A percentile compares a stretch with the other conserved stretches of the same genome.
Conservation (phyloP, 2,113 vertebrate genomes). For the Corythoichthys intestinalis region DNA sequence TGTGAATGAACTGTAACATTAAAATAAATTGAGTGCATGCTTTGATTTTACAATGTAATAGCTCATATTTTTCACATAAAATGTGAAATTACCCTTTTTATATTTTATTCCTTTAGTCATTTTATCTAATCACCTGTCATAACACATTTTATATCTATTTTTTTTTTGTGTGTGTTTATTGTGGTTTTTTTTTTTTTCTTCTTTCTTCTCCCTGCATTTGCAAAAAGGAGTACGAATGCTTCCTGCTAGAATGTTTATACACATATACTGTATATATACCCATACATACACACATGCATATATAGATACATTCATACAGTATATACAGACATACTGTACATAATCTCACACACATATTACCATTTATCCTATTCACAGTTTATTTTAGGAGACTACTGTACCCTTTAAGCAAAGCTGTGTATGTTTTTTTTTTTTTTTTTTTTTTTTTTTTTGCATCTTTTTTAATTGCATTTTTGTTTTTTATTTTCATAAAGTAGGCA, state of each 20-base stretch:
- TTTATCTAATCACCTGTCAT: constrained; percentile 70
- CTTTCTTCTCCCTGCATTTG: constrained; percentile 76
- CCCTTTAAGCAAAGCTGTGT: constrained; percentile 86
- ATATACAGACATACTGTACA: too few species aligned
- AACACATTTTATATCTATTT: constrained; percentile 56
- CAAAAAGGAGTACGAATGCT: constrained; percentile 78
- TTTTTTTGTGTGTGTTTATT: constrained; percentile 19
- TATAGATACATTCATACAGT: too few species aligned
- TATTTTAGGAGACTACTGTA: constrained; percentile 48
- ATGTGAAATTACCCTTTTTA: constrained; percentile 63
- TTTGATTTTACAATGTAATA: constrained; percentile 81
- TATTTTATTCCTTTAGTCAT: constrained; percentile 40
- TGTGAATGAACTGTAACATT: constrained; percentile 78
- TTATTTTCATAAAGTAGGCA: constrained; percentile 76
- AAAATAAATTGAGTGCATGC: constrained; percentile 93
- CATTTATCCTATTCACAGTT: too few species aligned
- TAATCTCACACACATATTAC: too few species aligned
- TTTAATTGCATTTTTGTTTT: constrained; percentile 35
- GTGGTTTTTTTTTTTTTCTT: constrained; percentile 67
- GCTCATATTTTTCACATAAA: constrained; percentile 71
- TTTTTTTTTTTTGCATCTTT: constrained; percentile 17
- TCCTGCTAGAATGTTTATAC: constrained; percentile 7
- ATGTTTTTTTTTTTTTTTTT: constrained; percentile 24
- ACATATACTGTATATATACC: not conserved
- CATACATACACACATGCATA: not conserved